Evolutionary conservation across 2,888 invertebrate species (phyloP).

Genomic region (Coelogynopora nodosa): DNA sequence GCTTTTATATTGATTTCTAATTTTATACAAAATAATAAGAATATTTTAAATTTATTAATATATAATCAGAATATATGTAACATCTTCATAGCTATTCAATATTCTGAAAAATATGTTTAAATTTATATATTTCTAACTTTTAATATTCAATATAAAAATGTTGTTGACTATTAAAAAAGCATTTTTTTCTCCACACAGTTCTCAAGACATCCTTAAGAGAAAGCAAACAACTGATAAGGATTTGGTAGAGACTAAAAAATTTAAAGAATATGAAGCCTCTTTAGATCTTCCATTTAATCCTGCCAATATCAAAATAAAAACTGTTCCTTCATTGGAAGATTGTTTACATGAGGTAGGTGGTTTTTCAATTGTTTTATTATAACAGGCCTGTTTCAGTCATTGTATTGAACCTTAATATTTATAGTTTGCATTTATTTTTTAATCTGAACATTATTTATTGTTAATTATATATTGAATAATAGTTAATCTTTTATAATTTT

Average conservation of each 20-base stretch:
- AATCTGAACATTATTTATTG: background rate
- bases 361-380: background rate
- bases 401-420: background rate
- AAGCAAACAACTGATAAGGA: background rate
- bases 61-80: no score
- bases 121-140: no score
- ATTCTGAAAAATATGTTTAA: no score
- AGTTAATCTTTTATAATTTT: background rate
- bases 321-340: background rate
- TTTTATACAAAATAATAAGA: no score
- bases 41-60: no score
- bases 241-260: background rate
- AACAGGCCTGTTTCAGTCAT: no score
- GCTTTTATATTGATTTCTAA: no score
- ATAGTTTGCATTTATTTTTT: background rate
- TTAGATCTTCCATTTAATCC: background rate
- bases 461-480: background rate
- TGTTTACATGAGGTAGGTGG: background rate
- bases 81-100: no score
- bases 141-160: no score
- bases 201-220: background rate
- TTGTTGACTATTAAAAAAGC: no score
- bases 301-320: background rate
- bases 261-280: background rate
- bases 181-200: background rate